Conservation (phyloP, 2,888 invertebrate species). For the Physocephala rufipes region DNA sequence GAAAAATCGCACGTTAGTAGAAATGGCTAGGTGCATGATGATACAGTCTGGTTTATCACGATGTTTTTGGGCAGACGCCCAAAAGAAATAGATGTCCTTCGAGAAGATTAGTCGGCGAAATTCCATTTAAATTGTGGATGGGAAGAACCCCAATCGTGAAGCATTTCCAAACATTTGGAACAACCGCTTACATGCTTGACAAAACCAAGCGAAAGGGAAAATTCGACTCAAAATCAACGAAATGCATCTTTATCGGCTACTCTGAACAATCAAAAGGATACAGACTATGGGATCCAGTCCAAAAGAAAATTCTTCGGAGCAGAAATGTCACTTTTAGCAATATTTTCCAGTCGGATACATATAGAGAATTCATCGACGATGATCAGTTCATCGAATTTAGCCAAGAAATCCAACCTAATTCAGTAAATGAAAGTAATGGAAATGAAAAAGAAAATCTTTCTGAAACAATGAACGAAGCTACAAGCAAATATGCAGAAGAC, state of each 20-base stretch:
- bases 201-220: conserved; percentile 16
- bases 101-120: conserved; percentile 36
- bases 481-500: no score
- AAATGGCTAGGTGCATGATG: no score
- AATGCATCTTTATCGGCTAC: conserved; percentile 23
- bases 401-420: no score
- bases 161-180: conserved; percentile 40
- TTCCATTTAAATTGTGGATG: conserved; percentile 38
- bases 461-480: no score
- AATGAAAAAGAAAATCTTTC: no score
- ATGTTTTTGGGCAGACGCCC: conserved; percentile 53
- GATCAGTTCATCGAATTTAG: no score
- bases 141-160: conserved; percentile 38
- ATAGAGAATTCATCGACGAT: no score
- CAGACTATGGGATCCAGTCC: conserved; percentile 13
- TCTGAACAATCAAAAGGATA: conserved; percentile 22
- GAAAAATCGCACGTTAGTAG: conserved; percentile 47
- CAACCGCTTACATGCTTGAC: conserved; percentile 8
- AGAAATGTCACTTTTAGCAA: conserved; percentile 8
- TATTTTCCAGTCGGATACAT: no score
- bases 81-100: conserved; percentile 48
- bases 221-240: conserved; percentile 16
- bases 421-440: no score
- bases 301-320: conserved; percentile 12
- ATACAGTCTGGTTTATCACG: conserved; percentile 46